Percentiles rank a stretch among this genome's conserved stretches.
Conservation (phyloP, 2,888 invertebrate genomes). For the Latrodectus elegans region DNA sequence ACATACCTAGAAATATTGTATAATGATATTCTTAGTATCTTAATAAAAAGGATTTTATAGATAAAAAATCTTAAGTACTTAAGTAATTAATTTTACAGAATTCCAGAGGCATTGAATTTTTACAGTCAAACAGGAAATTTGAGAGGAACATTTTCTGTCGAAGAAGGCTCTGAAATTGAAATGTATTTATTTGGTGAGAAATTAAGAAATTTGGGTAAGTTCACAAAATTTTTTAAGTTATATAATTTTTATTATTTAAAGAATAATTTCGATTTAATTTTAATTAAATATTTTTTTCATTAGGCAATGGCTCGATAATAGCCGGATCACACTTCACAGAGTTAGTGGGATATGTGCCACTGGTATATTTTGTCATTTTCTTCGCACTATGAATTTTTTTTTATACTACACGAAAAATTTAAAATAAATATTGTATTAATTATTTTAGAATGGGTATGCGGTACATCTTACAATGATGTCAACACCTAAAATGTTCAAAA, state of each 20-base stretch:
- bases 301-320: conserved; percentile 23
- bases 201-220: conserved; percentile 28
- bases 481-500: conserved; percentile 3
- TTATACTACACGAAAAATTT: neutral
- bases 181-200: conserved; percentile 48
- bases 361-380: conserved; percentile 12
- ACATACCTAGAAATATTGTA: neutral
- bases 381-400: neutral
- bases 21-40: neutral
- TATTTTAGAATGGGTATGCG: conserved; percentile 22
- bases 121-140: conserved; percentile 24
- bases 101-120: conserved; percentile 15
- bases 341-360: conserved; percentile 28
- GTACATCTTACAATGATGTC: conserved; percentile 6
- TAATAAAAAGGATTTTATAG: neutral
- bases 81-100: neutral
- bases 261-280: neutral
- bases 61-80: neutral
- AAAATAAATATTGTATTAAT: neutral
- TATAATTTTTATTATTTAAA: neutral
- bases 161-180: conserved; percentile 9
- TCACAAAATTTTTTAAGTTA: neutral
- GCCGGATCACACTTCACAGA: conserved; percentile 40
- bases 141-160: conserved; percentile 17
- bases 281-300: neutral